Conservation (phyloP, 2,888 invertebrate genomes). For the Megastigmus dorsalis region DNA sequence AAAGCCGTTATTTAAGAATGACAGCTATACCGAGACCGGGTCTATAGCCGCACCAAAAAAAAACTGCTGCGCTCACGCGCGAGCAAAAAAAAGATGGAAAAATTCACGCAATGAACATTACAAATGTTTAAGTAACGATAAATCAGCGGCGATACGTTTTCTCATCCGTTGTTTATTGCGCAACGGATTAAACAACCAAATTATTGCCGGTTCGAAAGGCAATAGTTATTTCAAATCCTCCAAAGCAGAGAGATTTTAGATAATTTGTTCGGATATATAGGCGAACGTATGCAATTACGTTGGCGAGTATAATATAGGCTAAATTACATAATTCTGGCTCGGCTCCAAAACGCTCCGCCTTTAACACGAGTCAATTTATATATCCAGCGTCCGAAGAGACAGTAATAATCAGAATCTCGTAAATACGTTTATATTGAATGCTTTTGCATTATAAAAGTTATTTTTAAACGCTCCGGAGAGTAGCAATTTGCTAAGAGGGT, state of each 20-base stretch:
- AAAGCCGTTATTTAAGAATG: conserved; percentile 22
- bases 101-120: conserved; percentile 2
- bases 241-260: conserved; percentile 28
- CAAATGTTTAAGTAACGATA: no score
- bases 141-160: no score
- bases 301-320: conserved; percentile 28
- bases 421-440: conserved; percentile 20
- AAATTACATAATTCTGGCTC: conserved; percentile 48
- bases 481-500: no score
- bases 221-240: not conserved
- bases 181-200: no score
- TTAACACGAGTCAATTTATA: conserved; percentile 47
- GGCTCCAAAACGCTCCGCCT: conserved; percentile 39
- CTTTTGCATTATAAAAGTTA: conserved; percentile 41
- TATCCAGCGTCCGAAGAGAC: conserved; percentile 40
- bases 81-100: not conserved
- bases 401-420: conserved; percentile 23
- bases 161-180: not conserved
- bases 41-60: no score
- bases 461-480: no score
- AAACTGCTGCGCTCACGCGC: not conserved
- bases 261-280: conserved; percentile 16
- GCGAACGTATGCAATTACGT: conserved; percentile 28
- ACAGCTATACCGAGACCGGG: no score
- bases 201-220: not conserved